These are phyloP conservation scores for Medauroidea extradentata DNA, from an alignment of 1,140 invertebrate species.

Conservation along the genomic window DNA sequence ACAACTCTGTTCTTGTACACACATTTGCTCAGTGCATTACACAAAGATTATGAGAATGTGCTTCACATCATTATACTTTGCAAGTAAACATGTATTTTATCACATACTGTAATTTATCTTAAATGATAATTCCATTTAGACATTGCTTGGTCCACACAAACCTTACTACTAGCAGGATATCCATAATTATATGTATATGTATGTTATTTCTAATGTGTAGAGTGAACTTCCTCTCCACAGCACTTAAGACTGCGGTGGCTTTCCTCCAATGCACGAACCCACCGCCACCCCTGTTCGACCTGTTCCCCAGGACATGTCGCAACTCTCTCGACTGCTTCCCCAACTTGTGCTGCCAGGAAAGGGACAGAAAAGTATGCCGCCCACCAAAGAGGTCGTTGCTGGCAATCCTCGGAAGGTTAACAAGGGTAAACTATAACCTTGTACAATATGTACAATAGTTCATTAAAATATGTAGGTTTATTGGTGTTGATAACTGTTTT, in stretches of 20 bases:
- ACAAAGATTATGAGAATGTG: no score
- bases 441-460: no score
- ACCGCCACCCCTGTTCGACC: conserved; percentile 55
- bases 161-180: not conserved
- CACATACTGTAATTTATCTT: no score
- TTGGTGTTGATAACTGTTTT: no score
- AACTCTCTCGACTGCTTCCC: conserved; percentile 67
- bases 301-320: conserved; percentile 61
- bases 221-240: conserved; percentile 38
- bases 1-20: no score
- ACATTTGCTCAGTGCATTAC: no score
- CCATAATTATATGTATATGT: not conserved
- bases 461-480: no score
- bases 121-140: no score
- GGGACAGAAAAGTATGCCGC: conserved; percentile 59
- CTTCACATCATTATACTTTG: no score
- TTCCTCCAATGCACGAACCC: conserved; percentile 68
- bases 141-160: not conserved
- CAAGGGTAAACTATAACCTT: conserved; percentile 43
- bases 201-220: no score
- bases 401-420: conserved; percentile 54
- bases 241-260: conserved; percentile 52
- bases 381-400: conserved; percentile 63
- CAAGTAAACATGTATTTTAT: no score
- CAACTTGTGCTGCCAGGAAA: conserved; percentile 69